Evolutionary conservation across 2,113 vertebrate species (phyloP), one percentile per base, ranked within the genome.

Genomic region (Chiloscyllium plagiosum): DNA sequence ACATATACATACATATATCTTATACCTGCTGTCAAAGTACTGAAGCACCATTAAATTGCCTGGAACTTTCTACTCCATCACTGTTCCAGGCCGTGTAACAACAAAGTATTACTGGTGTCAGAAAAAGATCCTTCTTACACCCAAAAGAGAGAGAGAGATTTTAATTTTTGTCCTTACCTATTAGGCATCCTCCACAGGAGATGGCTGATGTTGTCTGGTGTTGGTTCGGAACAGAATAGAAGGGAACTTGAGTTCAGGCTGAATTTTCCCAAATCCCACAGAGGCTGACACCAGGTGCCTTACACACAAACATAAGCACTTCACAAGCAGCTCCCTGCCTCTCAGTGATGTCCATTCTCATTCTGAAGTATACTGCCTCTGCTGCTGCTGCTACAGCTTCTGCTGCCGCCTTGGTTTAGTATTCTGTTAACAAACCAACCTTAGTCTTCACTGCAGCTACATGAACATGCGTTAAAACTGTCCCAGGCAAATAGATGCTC

Each of bases 271-370:
- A 96, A 97, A 96, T 96, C 96, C 96, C 96, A 22, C 37, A 50
- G 94, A 96, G 96, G 94, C 96, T 95, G 96, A 96, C 95, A 96
- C 95, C 97, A 97, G 97, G 97, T 97, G 97, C 97, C 96, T 97
- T 97, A 96, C 96, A 96, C 96, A 96, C 69, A 96, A 96, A 96
- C 52, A 93, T 96, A 96, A 96, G 96, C 96, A 96, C 96, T 61
- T 72, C 96, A 70, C 83, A 72, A 56, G 90, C 96, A 33, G 96
- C 96, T 52, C 96, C 96, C 4, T 52, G 95, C 96, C 96, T 47
- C 96, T 65, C 95, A 95, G 83, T 3, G 96, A 96, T 96, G 94
- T 95, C 94, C 94, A 95, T 95, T 95, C 68, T 70, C 94, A 50
- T 76, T 72, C 69, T 72, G 68, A 76, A 95, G 68, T 65, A 94